A percentile compares a stretch with the other conserved stretches of the same genome.
phyloP scores from a whole-genome alignment of 2,113 vertebrate genomes.

The Tauraco erythrolophus region DNA sequence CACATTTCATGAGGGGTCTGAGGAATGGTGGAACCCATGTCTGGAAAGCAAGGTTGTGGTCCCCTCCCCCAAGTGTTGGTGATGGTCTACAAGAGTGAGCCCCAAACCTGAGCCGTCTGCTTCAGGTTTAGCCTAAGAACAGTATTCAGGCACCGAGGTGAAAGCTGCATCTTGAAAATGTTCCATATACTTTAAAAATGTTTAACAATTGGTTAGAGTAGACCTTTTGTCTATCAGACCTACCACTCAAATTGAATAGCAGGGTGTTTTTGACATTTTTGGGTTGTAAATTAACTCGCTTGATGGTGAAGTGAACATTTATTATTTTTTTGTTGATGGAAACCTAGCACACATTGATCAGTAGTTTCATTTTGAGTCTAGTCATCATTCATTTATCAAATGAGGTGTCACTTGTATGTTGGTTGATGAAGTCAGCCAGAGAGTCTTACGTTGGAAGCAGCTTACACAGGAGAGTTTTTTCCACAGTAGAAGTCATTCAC shows the following conservation, averaged over 20 bases:
- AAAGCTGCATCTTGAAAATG: not conserved
- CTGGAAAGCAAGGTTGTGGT: not conserved
- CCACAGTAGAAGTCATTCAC: not conserved
- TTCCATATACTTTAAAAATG: not conserved
- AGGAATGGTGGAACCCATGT: not conserved
- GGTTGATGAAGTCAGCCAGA: not conserved
- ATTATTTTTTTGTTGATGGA: not conserved
- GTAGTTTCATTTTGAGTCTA: conserved; percentile 32
- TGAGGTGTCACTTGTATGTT: not conserved
- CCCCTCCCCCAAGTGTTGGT: not conserved
- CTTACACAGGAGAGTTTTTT: not conserved
- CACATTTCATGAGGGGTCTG: not conserved
- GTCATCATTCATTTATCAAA: not conserved
- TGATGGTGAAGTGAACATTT: not conserved
- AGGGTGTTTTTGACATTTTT: not conserved
- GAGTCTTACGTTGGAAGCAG: not conserved
- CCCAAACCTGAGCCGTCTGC: not conserved
- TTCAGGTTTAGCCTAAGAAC: not conserved
- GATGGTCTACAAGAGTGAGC: not conserved
- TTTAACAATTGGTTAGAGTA: not conserved
- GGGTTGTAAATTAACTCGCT: not conserved
- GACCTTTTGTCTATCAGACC: not conserved
- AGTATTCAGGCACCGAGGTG: not conserved
- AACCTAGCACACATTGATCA: not conserved
- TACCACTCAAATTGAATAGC: not conserved